Evolutionary conservation across 2,113 vertebrate genomes (phyloP), one percentile per base, ranked within the genome.

Genomic region (Ammodytes marinus): DNA sequence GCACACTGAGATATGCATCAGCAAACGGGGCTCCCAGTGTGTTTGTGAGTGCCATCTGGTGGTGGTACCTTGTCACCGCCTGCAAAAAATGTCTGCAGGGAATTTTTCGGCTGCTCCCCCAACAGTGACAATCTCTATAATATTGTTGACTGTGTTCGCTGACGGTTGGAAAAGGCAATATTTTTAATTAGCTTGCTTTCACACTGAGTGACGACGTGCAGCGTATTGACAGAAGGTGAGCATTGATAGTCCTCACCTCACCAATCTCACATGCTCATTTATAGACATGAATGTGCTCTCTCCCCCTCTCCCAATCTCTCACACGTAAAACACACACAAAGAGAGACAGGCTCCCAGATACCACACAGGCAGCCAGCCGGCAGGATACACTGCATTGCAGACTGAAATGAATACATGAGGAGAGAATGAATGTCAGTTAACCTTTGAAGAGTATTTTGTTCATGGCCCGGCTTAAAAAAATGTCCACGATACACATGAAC

Each of bases 41-140:
- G 87, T 89, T 89, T 57, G 65, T 86, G 88, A 85, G 85, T 92
- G 93, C 94, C 94, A 94, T 93, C 94, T 95, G 85, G 94, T 91
- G 95, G 86, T 0, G 0, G 2, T 5, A 27, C 19, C 37, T 45
- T 4, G 40, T 13, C 35, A 77, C 80, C 88, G 70, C 92, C 53
- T 19, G 9, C 42, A 39, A 43, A 49, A 80, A 43, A 69, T 50
- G 54, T 60, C 3, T 64, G 35, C 53, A 73, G 66, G 14, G 55
- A 61, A 54, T 71, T 42, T 71, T 42, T 69, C 47, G 53, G 19
- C 75, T 49, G 54, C 72, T 66, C 35, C 49, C 27, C 77, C 65
- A 70, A 27, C 60, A 82, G 66, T 67, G 63, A 78, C 66, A 70
- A 69, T 63, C 55, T 74, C 69, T 83, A 10, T 76, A 71, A 74